Base-by-base conservation (phyloP, 1,140 invertebrate genomes). In the Dreissena polymorpha region DNA sequence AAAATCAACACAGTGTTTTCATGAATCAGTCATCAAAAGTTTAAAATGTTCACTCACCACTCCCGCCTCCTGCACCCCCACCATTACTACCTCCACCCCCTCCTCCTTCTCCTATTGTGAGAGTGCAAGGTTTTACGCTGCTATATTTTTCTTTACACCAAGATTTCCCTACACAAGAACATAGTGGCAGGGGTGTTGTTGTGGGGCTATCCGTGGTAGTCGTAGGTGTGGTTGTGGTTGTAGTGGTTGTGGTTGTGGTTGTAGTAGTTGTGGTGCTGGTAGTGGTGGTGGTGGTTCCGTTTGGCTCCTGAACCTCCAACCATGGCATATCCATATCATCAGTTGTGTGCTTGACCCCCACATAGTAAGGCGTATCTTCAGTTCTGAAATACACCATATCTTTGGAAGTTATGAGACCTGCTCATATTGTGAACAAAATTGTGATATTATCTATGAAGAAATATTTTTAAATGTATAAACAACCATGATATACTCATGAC, bases 331-430 rank as follows among this genome's bases (percentile, higher is more conserved):
- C 67, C 67, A 64, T 50, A 68, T 77, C 78, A 23, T 29, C 64
- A 18, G 49, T 67, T 8, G 51, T 55, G 64, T 86, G 85, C 39
- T 86, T 86, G 14, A 86, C 64, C 14, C 82, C 85, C n/a, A 86
- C 84, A 16, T 86, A 65, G 67, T 67, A 86, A 16, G 57, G 60
- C 16, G 85, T 86, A 5, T 77, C 70, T 63, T 84, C 85, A 67
- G 79, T 81, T 29, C 85, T 86, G 63, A 65, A 84, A 81, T 39
- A 81, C 16, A 71, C 55, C 53, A 29, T 10, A 49, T 39, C 39
- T 39, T 2, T n/a, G 1, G 49, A 7, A 55, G n/a, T 23, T 49
- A 63, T 63, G 60, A 63, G 23, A 63, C 60, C 23, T n/a, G 18
- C 2, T 18, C 23, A 63, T n/a, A 23, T 63, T n/a, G n/a, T n/a